phyloP scores from a whole-genome alignment of 1,140 invertebrate genomes.

The Chionoecetes opilio region DNA sequence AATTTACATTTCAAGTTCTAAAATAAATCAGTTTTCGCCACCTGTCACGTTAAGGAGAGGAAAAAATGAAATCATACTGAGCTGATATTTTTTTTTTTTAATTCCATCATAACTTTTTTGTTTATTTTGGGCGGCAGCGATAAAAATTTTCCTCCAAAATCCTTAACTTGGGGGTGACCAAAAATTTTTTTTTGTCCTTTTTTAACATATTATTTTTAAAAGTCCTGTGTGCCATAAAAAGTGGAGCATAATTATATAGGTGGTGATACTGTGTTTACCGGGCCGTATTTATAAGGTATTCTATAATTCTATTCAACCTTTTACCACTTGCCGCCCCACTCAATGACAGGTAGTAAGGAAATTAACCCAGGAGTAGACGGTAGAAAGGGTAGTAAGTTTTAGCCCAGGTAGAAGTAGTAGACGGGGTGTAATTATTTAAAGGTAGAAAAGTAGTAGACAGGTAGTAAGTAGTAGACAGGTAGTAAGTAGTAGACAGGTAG shows the following conservation, averaged over 20 bases:
- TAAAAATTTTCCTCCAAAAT: background rate
- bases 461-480: no score
- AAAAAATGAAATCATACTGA: background rate
- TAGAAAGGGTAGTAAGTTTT: no score
- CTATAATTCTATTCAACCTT: no score
- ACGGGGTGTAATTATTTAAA: no score
- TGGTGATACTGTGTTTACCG: background rate
- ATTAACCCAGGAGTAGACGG: no score
- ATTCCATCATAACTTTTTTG: constrained; percentile 5
- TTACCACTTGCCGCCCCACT: no score
- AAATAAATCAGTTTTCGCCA: background rate
- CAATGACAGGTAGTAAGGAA: no score
- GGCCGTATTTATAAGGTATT: background rate
- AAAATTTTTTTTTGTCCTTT: background rate
- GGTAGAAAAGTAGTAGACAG: no score
- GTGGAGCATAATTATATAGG: background rate
- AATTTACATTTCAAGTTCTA: background rate
- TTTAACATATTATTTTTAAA: no score
- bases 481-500: no score
- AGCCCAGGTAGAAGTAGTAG: no score
- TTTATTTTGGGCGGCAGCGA: background rate
- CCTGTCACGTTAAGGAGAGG: no score
- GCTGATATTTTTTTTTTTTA: background rate
- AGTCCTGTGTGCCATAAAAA: background rate
- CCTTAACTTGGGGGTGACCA: background rate